Conservation (phyloP, 2,113 vertebrate species). For the Monopterus albus region DNA sequence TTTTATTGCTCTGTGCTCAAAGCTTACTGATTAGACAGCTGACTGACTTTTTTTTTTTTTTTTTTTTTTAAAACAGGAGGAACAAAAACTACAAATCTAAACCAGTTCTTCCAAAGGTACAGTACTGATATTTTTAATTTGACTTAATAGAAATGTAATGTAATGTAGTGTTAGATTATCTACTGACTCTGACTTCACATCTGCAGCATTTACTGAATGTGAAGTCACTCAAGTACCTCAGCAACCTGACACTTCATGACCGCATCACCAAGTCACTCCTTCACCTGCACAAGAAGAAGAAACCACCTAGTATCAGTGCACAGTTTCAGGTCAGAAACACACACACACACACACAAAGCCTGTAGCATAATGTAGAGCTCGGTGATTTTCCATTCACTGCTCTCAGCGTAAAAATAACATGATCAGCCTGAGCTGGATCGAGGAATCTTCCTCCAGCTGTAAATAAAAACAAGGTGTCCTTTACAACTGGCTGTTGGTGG, state of each 20-base stretch:
- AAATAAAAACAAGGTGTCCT: constrained; percentile 37
- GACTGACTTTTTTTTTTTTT: background rate
- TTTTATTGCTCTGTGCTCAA: background rate
- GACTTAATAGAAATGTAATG: background rate
- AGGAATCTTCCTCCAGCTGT: constrained; percentile 49
- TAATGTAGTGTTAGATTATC: background rate
- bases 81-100: constrained; percentile 95
- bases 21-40: background rate
- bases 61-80: constrained; percentile 84
- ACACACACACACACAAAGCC: background rate
- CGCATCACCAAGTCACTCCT: constrained; percentile 98
- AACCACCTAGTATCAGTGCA: constrained; percentile 97
- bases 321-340: constrained; percentile 92
- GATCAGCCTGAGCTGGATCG: background rate
- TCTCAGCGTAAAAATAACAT: constrained; percentile 16
- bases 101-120: constrained; percentile 93
- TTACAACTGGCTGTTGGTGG: background rate
- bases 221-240: constrained; percentile 95
- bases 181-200: constrained; percentile 1
- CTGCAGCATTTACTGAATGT: constrained; percentile 93
- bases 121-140: background rate
- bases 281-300: constrained; percentile 99
- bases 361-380: background rate
- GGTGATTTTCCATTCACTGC: background rate
- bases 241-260: constrained; percentile 93